Percentiles rank a stretch among this genome's conserved stretches.
Evolutionary conservation across 2,797 vertebrate species (phyloP).

Genomic region (Tragopan temminckii): DNA sequence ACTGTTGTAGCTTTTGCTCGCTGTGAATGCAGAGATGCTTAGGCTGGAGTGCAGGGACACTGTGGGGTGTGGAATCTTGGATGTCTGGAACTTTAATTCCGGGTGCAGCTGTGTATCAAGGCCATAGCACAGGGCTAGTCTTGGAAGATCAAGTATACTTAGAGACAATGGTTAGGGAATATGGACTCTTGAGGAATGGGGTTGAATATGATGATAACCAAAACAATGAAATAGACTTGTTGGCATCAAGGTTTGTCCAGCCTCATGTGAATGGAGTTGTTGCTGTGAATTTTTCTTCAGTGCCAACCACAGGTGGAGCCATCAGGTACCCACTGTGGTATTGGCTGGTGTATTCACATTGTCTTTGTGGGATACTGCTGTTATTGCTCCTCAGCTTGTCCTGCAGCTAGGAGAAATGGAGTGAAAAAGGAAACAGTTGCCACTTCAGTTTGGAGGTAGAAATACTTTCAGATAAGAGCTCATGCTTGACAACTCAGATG

Average conservation of each 20-base stretch:
- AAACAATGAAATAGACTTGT: background rate
- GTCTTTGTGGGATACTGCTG: background rate
- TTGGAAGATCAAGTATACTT: background rate
- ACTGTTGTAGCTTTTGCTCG: background rate
- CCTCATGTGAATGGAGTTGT: background rate
- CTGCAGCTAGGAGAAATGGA: background rate
- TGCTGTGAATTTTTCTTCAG: background rate
- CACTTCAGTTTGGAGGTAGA: background rate
- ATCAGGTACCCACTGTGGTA: background rate
- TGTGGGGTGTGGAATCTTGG: background rate
- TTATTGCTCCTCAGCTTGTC: background rate
- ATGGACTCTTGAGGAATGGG: background rate
- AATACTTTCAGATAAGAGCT: background rate
- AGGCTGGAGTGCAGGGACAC: background rate
- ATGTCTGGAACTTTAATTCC: background rate
- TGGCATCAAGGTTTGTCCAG: background rate
- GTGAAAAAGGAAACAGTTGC: background rate
- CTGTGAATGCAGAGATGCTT: background rate
- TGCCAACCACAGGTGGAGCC: background rate
- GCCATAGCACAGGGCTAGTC: background rate
- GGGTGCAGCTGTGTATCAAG: accelerated
- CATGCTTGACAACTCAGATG: background rate
- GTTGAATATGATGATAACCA: background rate
- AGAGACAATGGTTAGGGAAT: background rate
- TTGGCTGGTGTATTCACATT: background rate